A percentile compares a stretch with the other conserved stretches of the same genome.
These are phyloP conservation scores for Tragulus kanchil DNA, from an alignment of 2,113 vertebrate genomes.

Conservation along the genomic window DNA sequence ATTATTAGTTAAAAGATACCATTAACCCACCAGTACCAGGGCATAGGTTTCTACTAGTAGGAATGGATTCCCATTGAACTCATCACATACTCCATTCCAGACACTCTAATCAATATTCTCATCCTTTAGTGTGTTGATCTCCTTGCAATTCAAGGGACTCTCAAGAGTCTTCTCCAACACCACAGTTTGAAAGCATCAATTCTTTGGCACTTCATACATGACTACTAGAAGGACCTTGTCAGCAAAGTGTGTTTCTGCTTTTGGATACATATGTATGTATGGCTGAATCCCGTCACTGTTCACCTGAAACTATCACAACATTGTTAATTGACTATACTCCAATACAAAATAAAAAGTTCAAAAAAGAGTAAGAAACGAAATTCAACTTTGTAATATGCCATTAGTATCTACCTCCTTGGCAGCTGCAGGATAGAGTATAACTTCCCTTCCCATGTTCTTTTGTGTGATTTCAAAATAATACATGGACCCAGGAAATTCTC, in stretches of 20 bases:
- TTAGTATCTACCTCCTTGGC: background rate
- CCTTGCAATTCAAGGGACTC: background rate
- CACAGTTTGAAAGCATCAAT: background rate
- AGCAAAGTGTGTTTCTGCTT: background rate
- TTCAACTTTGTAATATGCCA: background rate
- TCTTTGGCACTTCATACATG: background rate
- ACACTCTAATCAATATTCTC: background rate
- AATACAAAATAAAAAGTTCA: background rate
- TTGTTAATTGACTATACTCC: background rate
- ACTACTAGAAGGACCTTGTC: background rate
- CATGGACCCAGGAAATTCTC: conserved; percentile 25
- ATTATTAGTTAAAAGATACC: no score
- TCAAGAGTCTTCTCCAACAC: background rate
- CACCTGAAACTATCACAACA: background rate
- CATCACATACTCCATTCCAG: background rate
- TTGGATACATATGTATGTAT: background rate
- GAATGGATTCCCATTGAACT: background rate
- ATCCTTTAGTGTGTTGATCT: no score
- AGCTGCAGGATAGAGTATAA: background rate
- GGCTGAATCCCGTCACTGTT: background rate
- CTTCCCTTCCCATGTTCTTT: background rate
- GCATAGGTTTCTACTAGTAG: background rate
- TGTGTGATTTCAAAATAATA: conserved; percentile 55
- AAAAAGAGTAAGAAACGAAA: background rate
- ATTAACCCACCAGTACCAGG: background rate